A percentile compares a stretch with the other conserved stretches of the same genome.
Conservation (phyloP, 2,113 vertebrate species). For the Polypterus bichir region DNA sequence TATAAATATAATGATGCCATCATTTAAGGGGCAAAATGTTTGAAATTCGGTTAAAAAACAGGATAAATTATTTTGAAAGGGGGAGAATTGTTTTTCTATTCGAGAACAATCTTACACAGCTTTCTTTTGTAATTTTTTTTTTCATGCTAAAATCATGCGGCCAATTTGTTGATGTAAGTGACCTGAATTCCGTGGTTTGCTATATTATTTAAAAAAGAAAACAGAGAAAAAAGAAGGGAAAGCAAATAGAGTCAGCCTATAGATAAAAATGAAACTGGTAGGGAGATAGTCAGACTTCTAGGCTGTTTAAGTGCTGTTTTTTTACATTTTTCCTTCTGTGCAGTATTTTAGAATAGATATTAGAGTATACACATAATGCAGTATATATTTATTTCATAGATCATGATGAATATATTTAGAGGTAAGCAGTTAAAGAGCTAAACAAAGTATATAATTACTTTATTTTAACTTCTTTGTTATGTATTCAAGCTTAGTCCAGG, state of each 20-base stretch:
- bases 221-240: constrained; percentile 36
- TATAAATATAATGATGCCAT: neutral
- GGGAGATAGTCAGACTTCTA: constrained; percentile 8
- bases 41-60: neutral
- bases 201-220: constrained; percentile 72
- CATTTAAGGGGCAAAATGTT: neutral
- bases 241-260: constrained; percentile 23
- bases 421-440: too few species aligned
- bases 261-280: constrained; percentile 4
- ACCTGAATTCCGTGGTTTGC: constrained; percentile 83
- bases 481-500: constrained; percentile 12
- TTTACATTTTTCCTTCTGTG: constrained; percentile 9
- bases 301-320: constrained; percentile 40
- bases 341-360: constrained; percentile 20
- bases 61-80: constrained; percentile 13
- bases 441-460: neutral
- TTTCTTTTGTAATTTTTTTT: constrained; percentile 94
- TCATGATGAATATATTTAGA: neutral
- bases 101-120: constrained; percentile 90
- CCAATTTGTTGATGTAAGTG: constrained; percentile 97
- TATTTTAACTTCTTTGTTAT: constrained; percentile 9
- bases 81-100: constrained; percentile 51
- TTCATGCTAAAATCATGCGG: constrained; percentile 97
- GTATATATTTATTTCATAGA: neutral
- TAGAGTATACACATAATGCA: constrained; percentile 16